phyloP scores from a whole-genome alignment of 1,140 invertebrate genomes.

The Paralvinella palmiformis region DNA sequence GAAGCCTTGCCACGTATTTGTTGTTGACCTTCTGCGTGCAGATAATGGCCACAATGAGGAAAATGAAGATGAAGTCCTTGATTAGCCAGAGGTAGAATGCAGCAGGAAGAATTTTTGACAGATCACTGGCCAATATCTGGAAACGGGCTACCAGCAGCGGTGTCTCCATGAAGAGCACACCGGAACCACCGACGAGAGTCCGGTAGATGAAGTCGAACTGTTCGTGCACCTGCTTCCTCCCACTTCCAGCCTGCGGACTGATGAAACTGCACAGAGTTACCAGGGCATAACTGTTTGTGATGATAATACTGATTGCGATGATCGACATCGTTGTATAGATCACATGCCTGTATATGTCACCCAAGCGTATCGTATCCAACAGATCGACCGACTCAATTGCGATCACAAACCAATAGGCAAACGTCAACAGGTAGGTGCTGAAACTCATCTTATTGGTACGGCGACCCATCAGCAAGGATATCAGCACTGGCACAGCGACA shows the following conservation, averaged over 20 bases:
- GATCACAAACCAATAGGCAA: constrained; percentile 16
- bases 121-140: constrained; percentile 9
- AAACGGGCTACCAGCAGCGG: constrained; percentile 17
- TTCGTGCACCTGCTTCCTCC: neutral
- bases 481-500: constrained; percentile 7
- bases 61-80: constrained; percentile 15
- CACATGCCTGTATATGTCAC: constrained; percentile 2
- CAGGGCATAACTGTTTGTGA: constrained; percentile 15
- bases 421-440: constrained; percentile 10
- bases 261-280: constrained; percentile 20
- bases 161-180: constrained; percentile 17
- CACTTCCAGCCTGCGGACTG: constrained; percentile 1
- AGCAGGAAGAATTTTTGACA: neutral
- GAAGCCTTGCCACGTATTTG: constrained; percentile 2
- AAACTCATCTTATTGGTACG: constrained; percentile 18
- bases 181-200: constrained; percentile 6
- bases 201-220: constrained; percentile 17
- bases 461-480: constrained; percentile 16
- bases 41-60: constrained; percentile 9
- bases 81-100: constrained; percentile 19
- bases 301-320: constrained; percentile 8
- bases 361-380: constrained; percentile 7
- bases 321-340: constrained; percentile 14
- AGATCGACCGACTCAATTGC: constrained; percentile 11
- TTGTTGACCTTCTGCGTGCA: constrained; percentile 12